Conservation (phyloP, 2,113 vertebrate species). For the Melanotaenia duboulayi region DNA sequence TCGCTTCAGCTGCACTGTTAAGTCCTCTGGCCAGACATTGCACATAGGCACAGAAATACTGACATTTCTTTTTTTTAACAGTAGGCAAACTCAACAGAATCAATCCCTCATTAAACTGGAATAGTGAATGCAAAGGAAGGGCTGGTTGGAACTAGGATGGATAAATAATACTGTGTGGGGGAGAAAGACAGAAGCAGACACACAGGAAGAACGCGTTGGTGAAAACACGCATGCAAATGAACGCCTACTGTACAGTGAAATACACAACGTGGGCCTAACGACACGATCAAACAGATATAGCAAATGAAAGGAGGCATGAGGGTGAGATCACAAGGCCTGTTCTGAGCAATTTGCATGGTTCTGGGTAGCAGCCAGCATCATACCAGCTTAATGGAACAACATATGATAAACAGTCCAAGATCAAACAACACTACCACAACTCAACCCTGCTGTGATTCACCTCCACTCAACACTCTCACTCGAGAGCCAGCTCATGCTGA, state of each 20-base stretch:
- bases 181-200: slow-evolving; percentile 17
- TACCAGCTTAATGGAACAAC: slow-evolving; percentile 53
- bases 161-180: slow-evolving; percentile 24
- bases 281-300: slow-evolving; percentile 22
- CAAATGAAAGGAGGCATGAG: slow-evolving; percentile 26
- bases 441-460: slow-evolving; percentile 51
- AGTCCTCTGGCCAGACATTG: slow-evolving; percentile 6
- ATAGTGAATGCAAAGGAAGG: slow-evolving; percentile 46
- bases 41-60: slow-evolving; percentile 33
- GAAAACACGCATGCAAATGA: not conserved
- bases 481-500: slow-evolving; percentile 42
- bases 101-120: slow-evolving; percentile 45
- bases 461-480: slow-evolving; percentile 16
- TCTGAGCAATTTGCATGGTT: slow-evolving; percentile 31
- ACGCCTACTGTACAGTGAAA: not conserved
- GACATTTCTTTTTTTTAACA: slow-evolving; percentile 43
- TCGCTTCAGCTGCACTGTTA: slow-evolving; percentile 7
- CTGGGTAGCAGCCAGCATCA: slow-evolving; percentile 46
- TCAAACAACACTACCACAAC: slow-evolving; percentile 26
- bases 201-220: slow-evolving; percentile 14
- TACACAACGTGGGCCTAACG: not conserved
- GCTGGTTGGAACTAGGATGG: slow-evolving; percentile 28
- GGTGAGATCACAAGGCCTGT: not conserved
- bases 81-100: slow-evolving; percentile 52
- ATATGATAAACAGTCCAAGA: slow-evolving; percentile 41